Evolutionary conservation across 2,888 invertebrate genomes (phyloP), one percentile per base, ranked within the genome.

Genomic region (Melanotus villosus): DNA sequence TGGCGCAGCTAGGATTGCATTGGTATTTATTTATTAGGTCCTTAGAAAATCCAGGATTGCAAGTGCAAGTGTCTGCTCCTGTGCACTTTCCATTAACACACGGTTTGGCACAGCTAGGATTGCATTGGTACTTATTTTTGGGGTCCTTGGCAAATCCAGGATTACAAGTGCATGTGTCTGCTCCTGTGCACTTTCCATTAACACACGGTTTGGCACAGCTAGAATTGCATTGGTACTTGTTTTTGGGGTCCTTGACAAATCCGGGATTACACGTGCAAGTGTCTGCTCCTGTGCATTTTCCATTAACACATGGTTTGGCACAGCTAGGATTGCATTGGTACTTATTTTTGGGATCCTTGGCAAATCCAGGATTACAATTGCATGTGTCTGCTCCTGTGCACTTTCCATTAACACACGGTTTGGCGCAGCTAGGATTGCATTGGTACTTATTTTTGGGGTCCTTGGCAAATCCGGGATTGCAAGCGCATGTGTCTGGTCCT

Each of bases 41-140:
- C n/a, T n/a, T n/a, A n/a, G n/a, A n/a, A n/a, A n/a, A n/a, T n/a
- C 90, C 90, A n/a, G 83, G 70, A 63, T 87, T 86, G 73, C 90
- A 90, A n/a, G 76, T 72, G 65, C 86, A 85, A 1, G 62, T 73
- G 19, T 83, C 80, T 0, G 84, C 84, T 1, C 77, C 78, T 0
- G 75, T 76, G 64, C 85, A 85, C 12, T 68, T 65, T 6, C 85
- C 84, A 63, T 84, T 77, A 2, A 74, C 10, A 60, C 81, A 81
- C 6, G 68, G 26, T 47, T 68, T 65, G 4, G 52, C 47, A 52
- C 81, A 82, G 26, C 68, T 65, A 16, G 80, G 79, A 19, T 67
- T 54, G 34, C 64, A 76, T 18, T 59, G 54, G 34, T 71, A 68
- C 18, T 60, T 54, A 43, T 68, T 65, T 21, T 65, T 54, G 4